A percentile compares a stretch with the other conserved stretches of the same genome.
Evolutionary conservation across 2,797 vertebrate species (phyloP).

Genomic region (Rhodeus uyekii): DNA sequence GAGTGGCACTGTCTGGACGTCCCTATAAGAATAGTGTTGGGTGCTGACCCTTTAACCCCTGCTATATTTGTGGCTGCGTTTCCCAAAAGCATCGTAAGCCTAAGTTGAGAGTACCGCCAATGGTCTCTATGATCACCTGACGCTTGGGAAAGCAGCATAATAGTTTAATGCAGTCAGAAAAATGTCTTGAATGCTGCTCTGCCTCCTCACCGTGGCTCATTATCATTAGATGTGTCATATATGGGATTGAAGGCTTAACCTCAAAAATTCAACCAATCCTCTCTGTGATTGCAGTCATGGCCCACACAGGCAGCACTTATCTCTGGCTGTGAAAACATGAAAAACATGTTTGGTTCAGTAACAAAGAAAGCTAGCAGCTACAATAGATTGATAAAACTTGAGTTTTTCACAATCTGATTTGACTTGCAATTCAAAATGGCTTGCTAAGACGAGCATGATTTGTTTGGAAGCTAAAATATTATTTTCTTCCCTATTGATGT

Average conservation of each 20-base stretch:
- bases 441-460: background rate
- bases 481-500: background rate
- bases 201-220: background rate
- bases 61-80: constrained; percentile 48
- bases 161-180: constrained; percentile 28
- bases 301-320: constrained; percentile 1
- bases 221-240: constrained; percentile 33
- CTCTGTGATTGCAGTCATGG: constrained; percentile 25
- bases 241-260: constrained; percentile 17
- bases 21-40: constrained; percentile 52
- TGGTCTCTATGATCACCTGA: no score
- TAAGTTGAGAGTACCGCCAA: background rate
- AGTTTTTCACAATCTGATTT: background rate
- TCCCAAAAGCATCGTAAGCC: no score
- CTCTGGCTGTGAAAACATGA: constrained; percentile 27
- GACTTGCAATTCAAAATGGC: background rate
- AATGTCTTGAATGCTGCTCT: constrained; percentile 25
- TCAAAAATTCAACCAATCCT: constrained; percentile 8
- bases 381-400: background rate
- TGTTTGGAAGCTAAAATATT: background rate
- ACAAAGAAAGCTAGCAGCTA: background rate
- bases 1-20: constrained; percentile 4
- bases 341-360: constrained; percentile 15
- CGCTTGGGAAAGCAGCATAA: no score
- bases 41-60: constrained; percentile 31